Conservation (phyloP, 2,113 vertebrate genomes). For the Aegypius monachus region DNA sequence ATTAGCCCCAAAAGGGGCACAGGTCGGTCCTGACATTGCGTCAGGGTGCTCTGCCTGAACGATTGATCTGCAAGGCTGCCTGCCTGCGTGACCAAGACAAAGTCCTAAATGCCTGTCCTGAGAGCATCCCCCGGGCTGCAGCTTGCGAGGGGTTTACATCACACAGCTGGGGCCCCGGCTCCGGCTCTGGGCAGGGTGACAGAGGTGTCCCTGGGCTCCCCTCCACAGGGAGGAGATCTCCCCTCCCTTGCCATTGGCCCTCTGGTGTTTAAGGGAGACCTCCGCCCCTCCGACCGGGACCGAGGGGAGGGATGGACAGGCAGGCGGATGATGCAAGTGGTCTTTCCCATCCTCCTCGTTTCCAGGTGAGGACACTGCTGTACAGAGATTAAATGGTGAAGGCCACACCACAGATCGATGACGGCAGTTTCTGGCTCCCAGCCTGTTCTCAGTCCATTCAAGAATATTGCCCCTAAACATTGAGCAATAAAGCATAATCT, state of each 20-base stretch:
- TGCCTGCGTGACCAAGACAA: background rate
- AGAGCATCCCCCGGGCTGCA: background rate
- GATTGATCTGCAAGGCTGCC: background rate
- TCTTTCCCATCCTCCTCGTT: background rate
- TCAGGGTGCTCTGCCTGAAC: background rate
- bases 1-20: background rate
- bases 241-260: slow-evolving; percentile 33
- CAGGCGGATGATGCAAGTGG: slow-evolving; percentile 24
- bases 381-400: slow-evolving; percentile 38
- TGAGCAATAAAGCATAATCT: slow-evolving; percentile 38
- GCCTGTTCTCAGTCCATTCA: slow-evolving; percentile 11
- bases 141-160: background rate
- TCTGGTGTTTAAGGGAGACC: background rate
- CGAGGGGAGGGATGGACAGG: background rate
- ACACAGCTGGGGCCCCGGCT: background rate
- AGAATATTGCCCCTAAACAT: slow-evolving; percentile 30
- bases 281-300: background rate
- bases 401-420: slow-evolving; percentile 12
- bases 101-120: background rate
- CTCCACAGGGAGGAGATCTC: slow-evolving; percentile 25
- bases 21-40: background rate
- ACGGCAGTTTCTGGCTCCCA: background rate
- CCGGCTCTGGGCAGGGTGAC: background rate
- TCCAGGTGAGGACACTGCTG: background rate
- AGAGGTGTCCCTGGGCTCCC: background rate